Conservation (phyloP, 1,140 invertebrate genomes). For the Delia radicum region DNA sequence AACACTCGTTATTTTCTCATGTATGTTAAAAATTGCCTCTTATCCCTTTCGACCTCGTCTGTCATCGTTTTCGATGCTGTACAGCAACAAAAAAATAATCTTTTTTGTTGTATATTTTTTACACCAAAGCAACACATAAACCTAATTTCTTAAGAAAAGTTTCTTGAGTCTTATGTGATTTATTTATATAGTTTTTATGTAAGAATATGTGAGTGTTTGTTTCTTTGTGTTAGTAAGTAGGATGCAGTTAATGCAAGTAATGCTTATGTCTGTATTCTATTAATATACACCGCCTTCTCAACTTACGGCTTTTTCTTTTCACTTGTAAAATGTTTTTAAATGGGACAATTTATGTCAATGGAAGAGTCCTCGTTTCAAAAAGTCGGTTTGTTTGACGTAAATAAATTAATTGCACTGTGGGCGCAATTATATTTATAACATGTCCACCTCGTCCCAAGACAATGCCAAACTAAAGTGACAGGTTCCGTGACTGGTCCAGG, state of each 20-base stretch:
- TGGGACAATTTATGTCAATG: too few species aligned
- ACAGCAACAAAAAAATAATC: background rate
- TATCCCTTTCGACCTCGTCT: background rate
- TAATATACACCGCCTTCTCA: background rate
- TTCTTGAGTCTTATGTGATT: constrained; percentile 17
- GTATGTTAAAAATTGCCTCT: background rate
- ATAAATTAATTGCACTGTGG: too few species aligned
- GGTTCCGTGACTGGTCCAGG: too few species aligned
- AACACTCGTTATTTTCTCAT: background rate
- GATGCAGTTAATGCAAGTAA: background rate
- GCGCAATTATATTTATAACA: too few species aligned
- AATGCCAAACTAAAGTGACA: too few species aligned
- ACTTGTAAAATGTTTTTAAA: too few species aligned
- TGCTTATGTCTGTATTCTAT: background rate
- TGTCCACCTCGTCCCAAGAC: too few species aligned
- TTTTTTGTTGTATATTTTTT: background rate
- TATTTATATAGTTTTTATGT: background rate
- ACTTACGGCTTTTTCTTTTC: too few species aligned
- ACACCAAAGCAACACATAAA: background rate
- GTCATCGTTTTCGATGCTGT: background rate
- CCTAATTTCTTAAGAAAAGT: background rate
- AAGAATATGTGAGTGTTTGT: background rate
- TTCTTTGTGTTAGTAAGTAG: background rate
- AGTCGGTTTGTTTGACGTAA: too few species aligned
- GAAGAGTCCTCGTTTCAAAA: too few species aligned